Base-by-base conservation (phyloP, 2,797 vertebrate genomes). In the Acanthornis magna region DNA sequence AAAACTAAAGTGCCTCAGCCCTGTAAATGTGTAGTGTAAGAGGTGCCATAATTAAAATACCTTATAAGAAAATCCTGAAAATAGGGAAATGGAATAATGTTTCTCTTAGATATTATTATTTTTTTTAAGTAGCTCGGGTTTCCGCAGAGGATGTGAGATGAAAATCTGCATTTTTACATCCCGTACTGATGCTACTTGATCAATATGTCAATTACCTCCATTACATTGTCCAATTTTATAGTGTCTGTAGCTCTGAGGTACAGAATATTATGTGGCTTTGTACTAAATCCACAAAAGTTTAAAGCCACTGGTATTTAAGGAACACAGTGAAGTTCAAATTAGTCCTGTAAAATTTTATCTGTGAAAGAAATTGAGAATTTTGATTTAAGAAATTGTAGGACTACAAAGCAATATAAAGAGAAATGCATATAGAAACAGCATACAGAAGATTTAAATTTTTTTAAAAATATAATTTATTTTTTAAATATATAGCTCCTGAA, bases 361-460 rank as follows among this genome's bases (percentile, higher is more conserved):
- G 9, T 40, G 5, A 76, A 50, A 50, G 23, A 83, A 50, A 55
- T 54, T 38, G 14, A 50, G 14, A 72, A 27, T 1, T 48, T 50
- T 22, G 26, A 27, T 63, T 81, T 60, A 60, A 34, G 16, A 85
- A 45, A 72, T 70, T 48, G 29, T 38, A 53, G 18, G 12, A 48
- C 25, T 36, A 12, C 13, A 72, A 81, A 53, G 4, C 5, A 70
- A 17, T 38, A 47, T n/a, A 58, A 73, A 85, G 22, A 85, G 4
- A 43, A 57, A 76, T 14, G 30, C 9, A 71, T 9, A 21, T 5
- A 65, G 32, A 65, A 84, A 34, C 0, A 47, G 4, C 3, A 51
- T 6, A 63, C 0, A 29, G 7, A 12, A 60, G 2, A 34, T 53
- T 50, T 42, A 7, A 3, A 38, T 38, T 1, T 16, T 70, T 57